Conservation (phyloP, 2,797 vertebrate genomes). For the Galagoides demidoff region DNA sequence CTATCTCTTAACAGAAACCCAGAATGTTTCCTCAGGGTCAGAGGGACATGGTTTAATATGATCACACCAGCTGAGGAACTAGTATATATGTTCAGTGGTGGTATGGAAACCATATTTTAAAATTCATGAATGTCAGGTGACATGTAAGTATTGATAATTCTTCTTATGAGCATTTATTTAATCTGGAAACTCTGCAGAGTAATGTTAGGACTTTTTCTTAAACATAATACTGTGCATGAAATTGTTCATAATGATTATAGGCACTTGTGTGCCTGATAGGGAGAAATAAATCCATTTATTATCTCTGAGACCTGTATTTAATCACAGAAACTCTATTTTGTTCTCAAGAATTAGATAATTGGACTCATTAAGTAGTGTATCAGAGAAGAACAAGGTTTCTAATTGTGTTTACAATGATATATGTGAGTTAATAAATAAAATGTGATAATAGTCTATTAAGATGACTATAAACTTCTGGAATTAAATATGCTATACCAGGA, state of each 20-base stretch:
- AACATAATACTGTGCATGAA: slow-evolving; percentile 17
- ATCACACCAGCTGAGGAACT: neutral
- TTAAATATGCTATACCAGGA: neutral
- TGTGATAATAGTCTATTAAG: slow-evolving; percentile 43
- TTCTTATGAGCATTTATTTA: slow-evolving; percentile 2
- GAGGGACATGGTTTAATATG: neutral
- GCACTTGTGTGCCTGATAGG: neutral
- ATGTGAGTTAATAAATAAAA: slow-evolving; percentile 64
- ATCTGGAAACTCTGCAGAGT: slow-evolving; percentile 1
- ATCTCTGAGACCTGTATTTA: slow-evolving; percentile 55
- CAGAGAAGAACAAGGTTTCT: slow-evolving; percentile 61
- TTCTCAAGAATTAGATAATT: slow-evolving; percentile 66
- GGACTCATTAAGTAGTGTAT: slow-evolving; percentile 50
- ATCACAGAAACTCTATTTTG: slow-evolving; percentile 56
- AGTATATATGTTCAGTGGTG: neutral
- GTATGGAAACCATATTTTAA: neutral
- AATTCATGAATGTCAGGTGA: neutral
- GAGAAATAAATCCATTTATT: slow-evolving; percentile 41
- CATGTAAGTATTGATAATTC: neutral
- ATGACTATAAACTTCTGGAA: slow-evolving; percentile 25
- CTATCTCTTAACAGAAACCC: neutral
- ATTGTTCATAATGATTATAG: slow-evolving; percentile 2
- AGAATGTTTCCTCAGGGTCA: neutral
- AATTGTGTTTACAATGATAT: slow-evolving; percentile 65
- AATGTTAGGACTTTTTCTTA: neutral